Percentiles rank a stretch among this genome's conserved stretches.
These are phyloP conservation scores for Trochalopteron elliotii DNA, from an alignment of 2,113 vertebrate genomes.

Conservation along the genomic window DNA sequence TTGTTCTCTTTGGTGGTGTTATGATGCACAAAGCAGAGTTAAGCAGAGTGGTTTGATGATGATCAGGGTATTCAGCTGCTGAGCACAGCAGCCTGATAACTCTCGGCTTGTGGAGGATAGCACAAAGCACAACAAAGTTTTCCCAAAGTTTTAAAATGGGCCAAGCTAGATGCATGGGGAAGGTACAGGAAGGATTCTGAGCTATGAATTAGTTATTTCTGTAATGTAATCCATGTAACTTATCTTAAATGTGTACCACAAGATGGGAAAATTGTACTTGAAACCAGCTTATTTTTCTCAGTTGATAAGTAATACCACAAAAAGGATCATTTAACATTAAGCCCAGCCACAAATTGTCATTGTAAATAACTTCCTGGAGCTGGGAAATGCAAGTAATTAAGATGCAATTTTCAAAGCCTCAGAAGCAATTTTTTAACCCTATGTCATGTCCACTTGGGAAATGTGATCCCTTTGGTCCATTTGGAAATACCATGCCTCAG, in stretches of 20 bases:
- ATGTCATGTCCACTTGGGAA: neutral
- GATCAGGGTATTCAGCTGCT: neutral
- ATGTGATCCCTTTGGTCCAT: neutral
- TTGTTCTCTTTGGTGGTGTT: neutral
- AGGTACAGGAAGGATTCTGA: neutral
- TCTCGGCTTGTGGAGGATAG: neutral
- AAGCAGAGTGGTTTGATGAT: neutral
- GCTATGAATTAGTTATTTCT: neutral
- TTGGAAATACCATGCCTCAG: neutral
- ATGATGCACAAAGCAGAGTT: neutral
- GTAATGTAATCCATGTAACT: neutral
- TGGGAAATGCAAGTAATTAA: neutral
- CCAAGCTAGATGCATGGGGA: neutral
- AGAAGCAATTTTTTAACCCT: neutral
- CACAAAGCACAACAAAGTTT: neutral
- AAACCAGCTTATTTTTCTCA: conserved; percentile 1
- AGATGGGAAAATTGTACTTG: neutral
- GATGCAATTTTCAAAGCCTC: neutral
- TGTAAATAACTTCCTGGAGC: neutral
- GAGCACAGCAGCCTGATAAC: neutral
- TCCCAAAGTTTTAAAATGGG: neutral
- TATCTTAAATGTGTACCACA: neutral
- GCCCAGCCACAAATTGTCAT: neutral
- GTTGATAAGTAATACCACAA: neutral
- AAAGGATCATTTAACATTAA: neutral